Conservation (phyloP, 2,113 vertebrate species). For the Equus quagga region DNA sequence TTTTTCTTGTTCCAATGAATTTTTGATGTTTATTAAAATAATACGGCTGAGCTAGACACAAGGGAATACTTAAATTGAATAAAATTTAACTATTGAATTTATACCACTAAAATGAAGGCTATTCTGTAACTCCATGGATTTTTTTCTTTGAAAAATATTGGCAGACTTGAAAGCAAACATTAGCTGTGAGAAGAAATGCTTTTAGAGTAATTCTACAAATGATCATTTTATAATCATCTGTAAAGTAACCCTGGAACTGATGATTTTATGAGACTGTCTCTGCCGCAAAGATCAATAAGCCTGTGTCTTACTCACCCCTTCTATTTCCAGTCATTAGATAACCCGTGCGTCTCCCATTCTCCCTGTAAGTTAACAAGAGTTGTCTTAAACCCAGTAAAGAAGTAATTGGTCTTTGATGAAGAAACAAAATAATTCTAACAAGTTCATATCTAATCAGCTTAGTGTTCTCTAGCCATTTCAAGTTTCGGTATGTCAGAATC, state of each 20-base stretch:
- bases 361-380: background rate
- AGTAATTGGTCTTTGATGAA: background rate
- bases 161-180: background rate
- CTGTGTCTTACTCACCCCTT: background rate
- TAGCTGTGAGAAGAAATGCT: background rate
- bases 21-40: constrained; percentile 39
- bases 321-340: background rate
- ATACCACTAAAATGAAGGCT: background rate
- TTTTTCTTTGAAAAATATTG: constrained; percentile 2
- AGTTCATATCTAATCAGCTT: background rate
- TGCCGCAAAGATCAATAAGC: background rate
- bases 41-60: constrained; percentile 58
- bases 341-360: background rate
- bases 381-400: background rate
- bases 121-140: background rate
- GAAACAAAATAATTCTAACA: background rate
- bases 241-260: background rate
- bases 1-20: constrained; percentile 23
- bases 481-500: background rate
- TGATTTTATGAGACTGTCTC: background rate
- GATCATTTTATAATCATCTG: background rate
- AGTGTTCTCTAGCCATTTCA: background rate
- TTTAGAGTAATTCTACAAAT: background rate
- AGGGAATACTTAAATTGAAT: constrained; percentile 56
- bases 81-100: constrained; percentile 51